These are phyloP conservation scores for Vidua macroura DNA, from an alignment of 2,113 vertebrate genomes.

Conservation along the genomic window DNA sequence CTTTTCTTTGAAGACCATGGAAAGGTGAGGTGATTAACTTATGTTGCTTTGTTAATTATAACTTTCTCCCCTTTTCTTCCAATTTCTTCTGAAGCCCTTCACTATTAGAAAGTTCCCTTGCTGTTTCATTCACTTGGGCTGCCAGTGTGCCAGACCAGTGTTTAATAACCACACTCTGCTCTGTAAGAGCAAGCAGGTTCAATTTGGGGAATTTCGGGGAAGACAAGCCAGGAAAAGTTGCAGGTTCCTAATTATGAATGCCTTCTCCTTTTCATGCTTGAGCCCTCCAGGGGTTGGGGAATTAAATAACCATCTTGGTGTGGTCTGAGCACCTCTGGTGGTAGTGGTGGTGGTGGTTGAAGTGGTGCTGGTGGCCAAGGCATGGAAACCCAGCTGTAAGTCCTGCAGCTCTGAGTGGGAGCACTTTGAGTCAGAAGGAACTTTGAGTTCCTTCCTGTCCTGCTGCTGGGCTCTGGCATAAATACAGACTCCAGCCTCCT, in stretches of 20 bases:
- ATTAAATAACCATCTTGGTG: background rate
- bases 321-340: background rate
- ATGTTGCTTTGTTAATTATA: background rate
- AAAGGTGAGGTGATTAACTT: background rate
- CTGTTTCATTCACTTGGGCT: background rate
- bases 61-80: background rate
- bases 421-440: background rate
- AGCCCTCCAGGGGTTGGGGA: background rate
- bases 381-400: accelerated
- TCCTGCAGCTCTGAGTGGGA: background rate
- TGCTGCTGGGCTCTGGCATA: background rate
- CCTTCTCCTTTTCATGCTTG: background rate
- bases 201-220: background rate
- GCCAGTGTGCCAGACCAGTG: background rate
- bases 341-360: background rate
- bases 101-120: background rate
- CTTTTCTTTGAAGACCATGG: accelerated
- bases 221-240: background rate
- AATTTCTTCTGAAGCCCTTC: background rate
- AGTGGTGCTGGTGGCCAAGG: background rate
- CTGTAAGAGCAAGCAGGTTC: background rate
- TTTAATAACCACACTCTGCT: background rate
- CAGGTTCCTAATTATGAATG: background rate
- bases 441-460: background rate
- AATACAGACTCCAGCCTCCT: background rate